Evolutionary conservation across 2,797 vertebrate species (phyloP).

Genomic region (Alosa sapidissima): DNA sequence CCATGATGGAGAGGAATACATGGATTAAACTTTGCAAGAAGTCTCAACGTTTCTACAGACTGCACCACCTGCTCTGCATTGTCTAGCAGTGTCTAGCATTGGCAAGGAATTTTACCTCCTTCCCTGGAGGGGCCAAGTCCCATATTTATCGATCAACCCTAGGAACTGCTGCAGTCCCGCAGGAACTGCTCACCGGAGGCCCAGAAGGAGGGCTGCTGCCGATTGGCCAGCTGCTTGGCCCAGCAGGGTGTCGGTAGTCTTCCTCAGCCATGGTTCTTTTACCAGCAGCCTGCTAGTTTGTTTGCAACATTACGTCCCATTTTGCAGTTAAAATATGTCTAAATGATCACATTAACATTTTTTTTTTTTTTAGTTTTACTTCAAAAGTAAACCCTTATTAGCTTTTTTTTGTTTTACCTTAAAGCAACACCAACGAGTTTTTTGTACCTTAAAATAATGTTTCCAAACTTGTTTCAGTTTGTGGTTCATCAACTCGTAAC

Average conservation of each 20-base stretch:
- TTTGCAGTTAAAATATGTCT: background rate
- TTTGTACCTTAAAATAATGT: no score
- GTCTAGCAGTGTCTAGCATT: background rate
- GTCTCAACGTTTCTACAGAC: background rate
- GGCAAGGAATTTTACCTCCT: background rate
- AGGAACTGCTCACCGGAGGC: background rate
- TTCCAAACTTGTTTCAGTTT: no score
- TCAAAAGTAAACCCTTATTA: background rate
- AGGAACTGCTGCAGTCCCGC: background rate
- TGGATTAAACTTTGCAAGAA: background rate
- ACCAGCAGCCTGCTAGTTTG: background rate
- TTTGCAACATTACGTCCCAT: background rate
- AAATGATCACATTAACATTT: no score
- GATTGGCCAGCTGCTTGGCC: background rate
- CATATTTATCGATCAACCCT: background rate
- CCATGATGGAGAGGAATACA: background rate
- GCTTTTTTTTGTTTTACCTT: no score
- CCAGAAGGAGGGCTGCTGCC: background rate
- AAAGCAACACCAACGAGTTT: no score
- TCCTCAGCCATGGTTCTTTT: background rate
- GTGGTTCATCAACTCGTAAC: no score
- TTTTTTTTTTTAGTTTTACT: background rate
- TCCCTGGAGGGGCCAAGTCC: background rate
- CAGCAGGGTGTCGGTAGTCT: background rate
- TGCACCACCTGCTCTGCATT: background rate